These are phyloP conservation scores for Hydractinia echinata DNA, from an alignment of 30 jellyfish, hydroid and myxozoan species.

Conservation along the genomic window DNA sequence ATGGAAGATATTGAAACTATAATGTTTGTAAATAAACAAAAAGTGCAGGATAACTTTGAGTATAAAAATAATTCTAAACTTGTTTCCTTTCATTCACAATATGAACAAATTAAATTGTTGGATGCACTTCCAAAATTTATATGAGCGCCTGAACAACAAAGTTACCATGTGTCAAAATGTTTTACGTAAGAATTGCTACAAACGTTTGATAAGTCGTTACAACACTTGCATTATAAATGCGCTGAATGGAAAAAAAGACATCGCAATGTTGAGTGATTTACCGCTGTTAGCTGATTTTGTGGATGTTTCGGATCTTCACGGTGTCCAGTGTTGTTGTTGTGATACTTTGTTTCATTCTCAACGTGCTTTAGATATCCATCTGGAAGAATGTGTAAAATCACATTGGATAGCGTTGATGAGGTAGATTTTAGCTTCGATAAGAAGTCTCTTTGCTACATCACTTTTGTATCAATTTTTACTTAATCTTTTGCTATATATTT, in stretches of 20 bases:
- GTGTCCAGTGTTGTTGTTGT: slow-evolving; percentile 24
- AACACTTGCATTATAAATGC: slow-evolving; percentile 1
- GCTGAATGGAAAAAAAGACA: slow-evolving; percentile 6
- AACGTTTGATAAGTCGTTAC: background rate
- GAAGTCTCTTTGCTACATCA: no score
- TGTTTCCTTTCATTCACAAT: background rate
- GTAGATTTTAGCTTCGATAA: background rate
- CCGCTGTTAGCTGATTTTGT: background rate
- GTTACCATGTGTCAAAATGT: background rate
- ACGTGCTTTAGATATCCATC: slow-evolving; percentile 18
- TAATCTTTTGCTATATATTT: no score
- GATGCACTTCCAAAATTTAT: slow-evolving; percentile 6
- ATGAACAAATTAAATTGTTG: slow-evolving; percentile 8
- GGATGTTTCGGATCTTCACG: background rate
- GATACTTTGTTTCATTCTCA: background rate
- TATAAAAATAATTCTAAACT: background rate
- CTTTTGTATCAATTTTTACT: no score
- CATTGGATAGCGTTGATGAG: background rate
- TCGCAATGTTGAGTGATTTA: background rate
- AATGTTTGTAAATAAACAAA: background rate
- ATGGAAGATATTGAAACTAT: slow-evolving; percentile 18
- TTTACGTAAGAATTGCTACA: background rate
- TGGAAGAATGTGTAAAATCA: background rate
- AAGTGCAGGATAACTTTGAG: background rate
- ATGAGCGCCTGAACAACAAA: background rate